Conservation (phyloP, 1,140 invertebrate genomes). For the Drosophila equinoxialis region DNA sequence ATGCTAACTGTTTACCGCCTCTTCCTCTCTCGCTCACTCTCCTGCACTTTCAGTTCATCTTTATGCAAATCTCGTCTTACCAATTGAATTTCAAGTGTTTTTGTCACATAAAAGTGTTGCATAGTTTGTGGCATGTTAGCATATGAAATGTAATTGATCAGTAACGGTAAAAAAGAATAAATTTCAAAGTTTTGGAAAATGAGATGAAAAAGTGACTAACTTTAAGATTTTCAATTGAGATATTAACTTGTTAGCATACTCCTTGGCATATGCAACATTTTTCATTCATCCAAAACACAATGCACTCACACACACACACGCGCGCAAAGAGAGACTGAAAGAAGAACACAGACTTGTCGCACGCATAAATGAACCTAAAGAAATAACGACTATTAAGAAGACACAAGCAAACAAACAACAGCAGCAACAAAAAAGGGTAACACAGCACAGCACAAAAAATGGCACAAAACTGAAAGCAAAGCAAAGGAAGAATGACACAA, state of each 20-base stretch:
- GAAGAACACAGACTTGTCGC: neutral
- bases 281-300: slow-evolving; percentile 20
- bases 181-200: too few relatives aligned
- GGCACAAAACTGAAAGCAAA: neutral
- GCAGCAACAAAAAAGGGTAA: too few relatives aligned
- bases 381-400: neutral
- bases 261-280: slow-evolving; percentile 20
- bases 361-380: slow-evolving; percentile 15
- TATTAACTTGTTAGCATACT: neutral
- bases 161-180: neutral
- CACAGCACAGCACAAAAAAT: neutral
- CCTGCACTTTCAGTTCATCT: neutral
- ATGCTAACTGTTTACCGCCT: slow-evolving; percentile 47
- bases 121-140: slow-evolving; percentile 2
- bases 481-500: neutral
- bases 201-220: too few relatives aligned
- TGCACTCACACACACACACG: neutral
- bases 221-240: neutral
- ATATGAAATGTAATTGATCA: slow-evolving; percentile 5
- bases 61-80: slow-evolving; percentile 36
- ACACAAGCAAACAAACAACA: neutral
- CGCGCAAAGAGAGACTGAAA: too few relatives aligned
- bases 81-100: slow-evolving; percentile 46
- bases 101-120: neutral
- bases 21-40: slow-evolving; percentile 1